phyloP scores from a whole-genome alignment of 92 coral and sea anemone genomes.

The Phenganax subtilis region DNA sequence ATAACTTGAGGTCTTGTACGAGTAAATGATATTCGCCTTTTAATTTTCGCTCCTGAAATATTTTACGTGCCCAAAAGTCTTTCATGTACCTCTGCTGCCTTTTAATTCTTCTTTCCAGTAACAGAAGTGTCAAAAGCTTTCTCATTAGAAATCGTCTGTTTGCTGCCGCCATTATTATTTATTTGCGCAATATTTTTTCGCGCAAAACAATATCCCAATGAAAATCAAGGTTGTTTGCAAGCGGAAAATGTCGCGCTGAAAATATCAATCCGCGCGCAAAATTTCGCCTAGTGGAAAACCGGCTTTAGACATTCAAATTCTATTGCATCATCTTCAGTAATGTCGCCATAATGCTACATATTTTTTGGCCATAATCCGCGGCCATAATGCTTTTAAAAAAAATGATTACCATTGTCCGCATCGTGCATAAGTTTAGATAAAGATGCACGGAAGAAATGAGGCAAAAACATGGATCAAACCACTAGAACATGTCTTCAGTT shows the following conservation, averaged over 20 bases:
- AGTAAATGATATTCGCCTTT: conserved; percentile 16
- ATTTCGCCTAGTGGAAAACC: too few species aligned
- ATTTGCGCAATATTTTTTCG: neutral
- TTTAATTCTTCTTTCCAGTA: neutral
- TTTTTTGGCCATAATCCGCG: too few species aligned
- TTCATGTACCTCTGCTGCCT: conserved; percentile 16
- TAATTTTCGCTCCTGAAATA: neutral
- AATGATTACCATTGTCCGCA: too few species aligned
- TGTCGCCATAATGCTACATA: too few species aligned
- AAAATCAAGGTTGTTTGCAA: conserved; percentile 9
- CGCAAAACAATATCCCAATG: neutral
- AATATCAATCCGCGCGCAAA: conserved; percentile 12
- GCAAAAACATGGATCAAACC: too few species aligned
- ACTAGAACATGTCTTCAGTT: too few species aligned
- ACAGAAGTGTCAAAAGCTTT: neutral
- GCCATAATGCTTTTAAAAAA: too few species aligned
- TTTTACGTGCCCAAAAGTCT: conserved; percentile 22
- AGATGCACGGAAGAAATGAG: too few species aligned
- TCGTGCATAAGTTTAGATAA: too few species aligned
- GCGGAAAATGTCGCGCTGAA: conserved; percentile 22
- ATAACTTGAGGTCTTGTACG: conserved; percentile 1
- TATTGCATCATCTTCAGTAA: too few species aligned
- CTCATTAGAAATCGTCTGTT: conserved; percentile 5
- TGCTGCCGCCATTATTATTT: conserved; percentile 29
- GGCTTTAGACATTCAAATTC: too few species aligned